Conservation (phyloP, 2,113 vertebrate genomes). For the Petrocephalus microphthalmus region DNA sequence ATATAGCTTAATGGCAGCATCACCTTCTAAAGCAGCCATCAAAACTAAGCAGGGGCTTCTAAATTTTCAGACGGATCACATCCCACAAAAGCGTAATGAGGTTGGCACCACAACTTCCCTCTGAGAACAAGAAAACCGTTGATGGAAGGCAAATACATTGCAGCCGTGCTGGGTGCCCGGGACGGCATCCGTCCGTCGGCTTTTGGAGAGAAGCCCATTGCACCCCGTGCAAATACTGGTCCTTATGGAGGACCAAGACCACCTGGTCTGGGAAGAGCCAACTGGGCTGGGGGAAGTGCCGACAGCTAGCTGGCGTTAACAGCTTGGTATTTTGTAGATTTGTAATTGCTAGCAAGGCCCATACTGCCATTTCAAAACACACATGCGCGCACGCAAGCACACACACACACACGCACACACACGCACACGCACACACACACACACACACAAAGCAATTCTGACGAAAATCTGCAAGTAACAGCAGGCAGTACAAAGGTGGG, state of each 20-base stretch:
- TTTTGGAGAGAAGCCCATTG: not conserved
- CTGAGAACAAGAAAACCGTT: not conserved
- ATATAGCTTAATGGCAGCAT: not conserved
- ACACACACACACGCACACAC: not conserved
- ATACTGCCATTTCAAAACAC: not conserved
- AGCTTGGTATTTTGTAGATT: not conserved
- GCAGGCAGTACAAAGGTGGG: slow-evolving; percentile 28
- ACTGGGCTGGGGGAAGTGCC: not conserved
- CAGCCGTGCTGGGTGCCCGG: not conserved
- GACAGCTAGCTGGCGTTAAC: not conserved
- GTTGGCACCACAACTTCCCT: not conserved
- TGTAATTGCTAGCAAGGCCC: not conserved
- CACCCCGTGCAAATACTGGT: not conserved
- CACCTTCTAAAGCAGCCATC: not conserved
- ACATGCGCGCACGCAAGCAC: not conserved
- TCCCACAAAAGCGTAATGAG: not conserved
- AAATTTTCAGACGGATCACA: not conserved
- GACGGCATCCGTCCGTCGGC: not conserved
- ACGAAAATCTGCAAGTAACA: slow-evolving; percentile 21
- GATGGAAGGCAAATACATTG: not conserved
- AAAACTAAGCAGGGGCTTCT: not conserved
- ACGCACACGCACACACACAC: not conserved
- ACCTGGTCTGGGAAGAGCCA: not conserved
- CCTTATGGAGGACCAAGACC: not conserved
- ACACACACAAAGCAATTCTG: not conserved